Evolutionary conservation across 2,888 invertebrate species (phyloP).

Genomic region (Alloscopus bannaensis): DNA sequence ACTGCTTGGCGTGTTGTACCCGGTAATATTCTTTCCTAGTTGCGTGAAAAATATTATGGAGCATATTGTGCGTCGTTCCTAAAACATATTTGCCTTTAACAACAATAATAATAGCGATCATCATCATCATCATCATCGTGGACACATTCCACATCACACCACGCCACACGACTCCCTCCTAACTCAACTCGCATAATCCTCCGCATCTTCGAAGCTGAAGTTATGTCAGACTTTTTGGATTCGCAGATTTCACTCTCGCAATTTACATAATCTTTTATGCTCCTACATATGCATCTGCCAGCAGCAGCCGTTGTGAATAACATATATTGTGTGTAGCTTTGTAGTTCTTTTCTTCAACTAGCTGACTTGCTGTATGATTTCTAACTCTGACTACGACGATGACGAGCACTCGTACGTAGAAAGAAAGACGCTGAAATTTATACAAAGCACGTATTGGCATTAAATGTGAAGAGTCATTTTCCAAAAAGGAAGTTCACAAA

Average conservation of each 20-base stretch:
- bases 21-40: neutral
- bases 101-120: slow-evolving; percentile 18
- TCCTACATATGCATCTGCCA: neutral
- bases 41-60: neutral
- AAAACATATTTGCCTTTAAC: neutral
- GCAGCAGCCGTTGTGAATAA: neutral
- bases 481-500: neutral
- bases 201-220: neutral
- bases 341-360: neutral
- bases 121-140: neutral
- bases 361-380: neutral
- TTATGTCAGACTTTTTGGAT: neutral
- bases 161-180: too few relatives aligned
- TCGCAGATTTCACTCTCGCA: too few relatives aligned
- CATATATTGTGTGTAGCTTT: too few relatives aligned
- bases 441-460: neutral
- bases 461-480: neutral
- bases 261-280: slow-evolving; percentile 1
- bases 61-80: neutral
- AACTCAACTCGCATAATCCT: neutral
- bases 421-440: too few relatives aligned
- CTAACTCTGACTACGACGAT: neutral
- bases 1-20: neutral
- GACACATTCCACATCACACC: too few relatives aligned
- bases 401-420: neutral